Percentiles rank a stretch among this genome's conserved stretches.
These are phyloP conservation scores for Heterotis niloticus DNA, from an alignment of 2,113 vertebrate species.

Conservation along the genomic window DNA sequence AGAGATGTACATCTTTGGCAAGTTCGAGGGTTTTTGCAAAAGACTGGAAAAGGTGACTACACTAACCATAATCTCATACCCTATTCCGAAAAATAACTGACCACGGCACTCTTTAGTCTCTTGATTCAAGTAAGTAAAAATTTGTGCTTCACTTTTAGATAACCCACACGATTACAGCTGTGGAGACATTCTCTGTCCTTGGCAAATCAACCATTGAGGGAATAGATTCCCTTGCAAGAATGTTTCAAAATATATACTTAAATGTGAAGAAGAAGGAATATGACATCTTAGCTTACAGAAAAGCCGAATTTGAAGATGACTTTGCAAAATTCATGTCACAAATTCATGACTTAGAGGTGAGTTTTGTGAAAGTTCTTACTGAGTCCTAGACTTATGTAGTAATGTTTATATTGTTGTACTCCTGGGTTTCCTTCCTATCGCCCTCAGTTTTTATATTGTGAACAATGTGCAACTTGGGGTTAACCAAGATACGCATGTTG, in stretches of 20 bases:
- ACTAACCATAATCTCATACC: no score
- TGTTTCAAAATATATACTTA: conserved; percentile 68
- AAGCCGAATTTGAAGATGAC: conserved; percentile 75
- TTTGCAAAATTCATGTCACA: conserved; percentile 72
- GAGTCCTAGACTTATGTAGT: conserved; percentile 67
- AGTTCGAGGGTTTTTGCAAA: conserved; percentile 75
- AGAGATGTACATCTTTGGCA: conserved; percentile 80
- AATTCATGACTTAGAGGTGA: conserved; percentile 63
- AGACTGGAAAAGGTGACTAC: conserved; percentile 63
- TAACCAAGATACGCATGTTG: no score
- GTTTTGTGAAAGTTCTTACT: conserved; percentile 54
- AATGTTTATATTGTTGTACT: background rate
- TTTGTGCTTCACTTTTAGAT: conserved; percentile 58
- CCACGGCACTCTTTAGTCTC: no score
- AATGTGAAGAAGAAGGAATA: conserved; percentile 70
- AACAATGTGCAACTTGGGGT: no score
- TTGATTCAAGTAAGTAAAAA: no score
- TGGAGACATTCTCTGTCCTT: conserved; percentile 65
- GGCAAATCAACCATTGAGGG: conserved; percentile 71
- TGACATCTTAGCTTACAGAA: conserved; percentile 50
- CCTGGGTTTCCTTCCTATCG: no score
- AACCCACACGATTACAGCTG: conserved; percentile 65
- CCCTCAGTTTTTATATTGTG: no score
- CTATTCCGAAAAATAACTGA: no score
- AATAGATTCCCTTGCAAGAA: conserved; percentile 67